A percentile compares a stretch with the other conserved stretches of the same genome.
These are phyloP conservation scores for Myzus persicae DNA, from an alignment of 1,140 invertebrate species.

Conservation along the genomic window DNA sequence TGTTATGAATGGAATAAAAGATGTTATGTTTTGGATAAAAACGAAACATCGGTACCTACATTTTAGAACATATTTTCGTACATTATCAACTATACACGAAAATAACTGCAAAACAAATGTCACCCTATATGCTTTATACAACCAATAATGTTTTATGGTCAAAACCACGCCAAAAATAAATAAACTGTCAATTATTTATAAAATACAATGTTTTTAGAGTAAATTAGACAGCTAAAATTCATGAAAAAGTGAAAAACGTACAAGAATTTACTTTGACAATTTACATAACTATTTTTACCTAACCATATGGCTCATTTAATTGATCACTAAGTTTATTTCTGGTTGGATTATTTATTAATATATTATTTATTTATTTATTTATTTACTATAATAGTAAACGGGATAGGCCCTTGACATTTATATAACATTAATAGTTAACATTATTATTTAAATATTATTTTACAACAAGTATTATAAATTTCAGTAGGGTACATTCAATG, in stretches of 20 bases:
- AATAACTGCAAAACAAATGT: not conserved
- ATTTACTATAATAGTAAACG: no score
- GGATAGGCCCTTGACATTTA: no score
- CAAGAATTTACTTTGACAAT: not conserved
- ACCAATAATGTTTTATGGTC: no score
- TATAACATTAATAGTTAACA: not conserved
- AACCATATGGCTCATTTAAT: not conserved
- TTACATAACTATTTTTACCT: not conserved
- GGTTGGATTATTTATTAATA: no score
- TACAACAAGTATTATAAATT: not conserved
- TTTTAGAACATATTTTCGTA: not conserved
- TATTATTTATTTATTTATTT: no score
- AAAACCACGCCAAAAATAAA: not conserved
- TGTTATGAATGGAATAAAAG: constrained; percentile 56
- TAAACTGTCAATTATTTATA: not conserved
- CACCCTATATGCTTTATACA: not conserved
- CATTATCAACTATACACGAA: not conserved
- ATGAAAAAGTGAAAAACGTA: not conserved
- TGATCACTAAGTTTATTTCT: not conserved
- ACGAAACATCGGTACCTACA: constrained; percentile 19
- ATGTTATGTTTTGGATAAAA: constrained; percentile 55
- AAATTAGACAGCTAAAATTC: not conserved
- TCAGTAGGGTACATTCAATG: not conserved
- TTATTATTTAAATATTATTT: not conserved
- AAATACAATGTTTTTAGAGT: not conserved